phyloP scores from a whole-genome alignment of 1,140 invertebrate species.

The Araneus ventricosus region DNA sequence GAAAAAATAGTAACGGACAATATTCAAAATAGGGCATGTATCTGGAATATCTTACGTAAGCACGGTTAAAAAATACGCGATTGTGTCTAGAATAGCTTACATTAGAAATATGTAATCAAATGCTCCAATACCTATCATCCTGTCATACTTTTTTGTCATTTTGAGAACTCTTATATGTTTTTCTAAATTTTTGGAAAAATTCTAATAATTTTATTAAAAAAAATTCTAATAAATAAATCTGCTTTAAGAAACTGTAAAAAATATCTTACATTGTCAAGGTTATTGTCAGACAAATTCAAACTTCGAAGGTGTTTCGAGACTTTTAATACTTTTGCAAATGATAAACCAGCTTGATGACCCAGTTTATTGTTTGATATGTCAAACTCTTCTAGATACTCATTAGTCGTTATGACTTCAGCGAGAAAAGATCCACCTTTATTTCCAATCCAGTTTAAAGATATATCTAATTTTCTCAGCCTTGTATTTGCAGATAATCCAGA shows the following conservation, averaged over 20 bases:
- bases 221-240: background rate
- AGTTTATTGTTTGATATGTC: constrained; percentile 56
- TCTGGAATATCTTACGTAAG: no score
- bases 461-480: constrained; percentile 11
- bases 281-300: constrained; percentile 40
- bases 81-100: no score
- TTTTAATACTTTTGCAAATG: background rate
- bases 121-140: no score
- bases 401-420: background rate
- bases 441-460: constrained; percentile 55
- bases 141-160: no score
- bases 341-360: background rate
- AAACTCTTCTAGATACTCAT: background rate
- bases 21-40: no score
- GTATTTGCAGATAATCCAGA: constrained; percentile 9
- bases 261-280: constrained; percentile 17
- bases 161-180: no score
- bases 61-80: no score
- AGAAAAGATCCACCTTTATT: constrained; percentile 41
- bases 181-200: no score
- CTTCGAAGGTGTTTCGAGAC: background rate
- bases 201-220: no score
- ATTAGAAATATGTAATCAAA: no score
- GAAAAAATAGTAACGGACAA: no score
- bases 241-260: background rate